Percentiles rank a stretch among this genome's conserved stretches.
phyloP scores from a whole-genome alignment of 2,113 vertebrate species.

The Mionectes macconnelli region DNA sequence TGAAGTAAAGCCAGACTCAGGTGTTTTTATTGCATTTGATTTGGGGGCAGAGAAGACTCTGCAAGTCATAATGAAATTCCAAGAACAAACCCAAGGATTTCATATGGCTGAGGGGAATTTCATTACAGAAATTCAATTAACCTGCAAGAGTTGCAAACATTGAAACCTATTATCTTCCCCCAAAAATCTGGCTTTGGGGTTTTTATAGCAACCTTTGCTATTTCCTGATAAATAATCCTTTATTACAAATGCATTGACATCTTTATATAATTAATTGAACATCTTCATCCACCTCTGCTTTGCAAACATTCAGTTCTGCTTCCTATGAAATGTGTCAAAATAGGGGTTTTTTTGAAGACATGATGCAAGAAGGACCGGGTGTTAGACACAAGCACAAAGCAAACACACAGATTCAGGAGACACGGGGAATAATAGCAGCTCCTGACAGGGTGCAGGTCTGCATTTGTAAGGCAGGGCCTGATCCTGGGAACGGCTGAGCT shows the following conservation, averaged over 20 bases:
- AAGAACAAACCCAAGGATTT: slow-evolving; percentile 43
- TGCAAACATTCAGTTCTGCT: neutral
- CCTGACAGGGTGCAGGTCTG: accelerated
- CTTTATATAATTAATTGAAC: neutral
- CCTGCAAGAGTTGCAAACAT: neutral
- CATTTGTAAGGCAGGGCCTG: neutral
- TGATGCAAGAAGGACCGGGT: neutral
- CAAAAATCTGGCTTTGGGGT: neutral
- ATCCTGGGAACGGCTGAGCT: neutral
- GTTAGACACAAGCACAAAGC: neutral
- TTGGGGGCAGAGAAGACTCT: neutral
- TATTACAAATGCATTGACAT: neutral
- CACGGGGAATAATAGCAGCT: neutral
- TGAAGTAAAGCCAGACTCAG: neutral
- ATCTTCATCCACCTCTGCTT: neutral
- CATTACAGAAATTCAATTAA: slow-evolving; percentile 35
- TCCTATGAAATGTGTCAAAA: neutral
- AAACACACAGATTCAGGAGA: neutral
- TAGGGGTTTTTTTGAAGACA: neutral
- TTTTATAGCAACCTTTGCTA: neutral
- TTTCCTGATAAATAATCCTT: neutral
- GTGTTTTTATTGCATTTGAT: neutral
- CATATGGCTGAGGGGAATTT: slow-evolving; percentile 10
- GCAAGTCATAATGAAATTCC: slow-evolving; percentile 28
- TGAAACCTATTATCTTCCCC: neutral